Conservation (phyloP, 2,888 invertebrate species). For the Drosophila anomelani region DNA sequence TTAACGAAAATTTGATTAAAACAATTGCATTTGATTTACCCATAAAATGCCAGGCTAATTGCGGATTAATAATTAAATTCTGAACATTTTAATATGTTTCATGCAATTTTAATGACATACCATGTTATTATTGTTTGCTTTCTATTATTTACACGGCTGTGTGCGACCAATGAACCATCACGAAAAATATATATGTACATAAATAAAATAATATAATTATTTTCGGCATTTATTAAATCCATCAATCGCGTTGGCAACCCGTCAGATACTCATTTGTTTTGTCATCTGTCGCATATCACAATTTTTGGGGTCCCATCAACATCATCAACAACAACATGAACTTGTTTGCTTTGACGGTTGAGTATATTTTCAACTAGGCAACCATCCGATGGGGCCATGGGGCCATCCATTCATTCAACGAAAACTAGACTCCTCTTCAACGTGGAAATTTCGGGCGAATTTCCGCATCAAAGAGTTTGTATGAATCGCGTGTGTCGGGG, state of each 20-base stretch:
- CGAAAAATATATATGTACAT: background rate
- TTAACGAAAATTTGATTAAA: slow-evolving; percentile 11
- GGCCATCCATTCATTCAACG: slow-evolving; percentile 8
- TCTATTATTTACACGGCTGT: slow-evolving; percentile 6
- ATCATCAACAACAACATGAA: slow-evolving; percentile 14
- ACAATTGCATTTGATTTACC: slow-evolving; percentile 8
- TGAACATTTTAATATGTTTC: slow-evolving; percentile 22
- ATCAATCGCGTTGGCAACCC: slow-evolving; percentile 25
- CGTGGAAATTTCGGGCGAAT: slow-evolving; percentile 24
- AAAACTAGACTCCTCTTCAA: background rate
- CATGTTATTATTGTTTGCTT: slow-evolving; percentile 4
- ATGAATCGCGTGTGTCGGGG: slow-evolving; percentile 22
- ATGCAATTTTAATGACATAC: slow-evolving; percentile 13
- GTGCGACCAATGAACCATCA: background rate
- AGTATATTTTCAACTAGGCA: slow-evolving; percentile 18
- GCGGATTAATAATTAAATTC: slow-evolving; percentile 27
- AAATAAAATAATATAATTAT: slow-evolving; percentile 7
- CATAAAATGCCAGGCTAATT: slow-evolving; percentile 10
- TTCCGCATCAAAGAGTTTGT: slow-evolving; percentile 37
- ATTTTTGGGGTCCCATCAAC: slow-evolving; percentile 19
- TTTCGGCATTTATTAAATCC: slow-evolving; percentile 17
- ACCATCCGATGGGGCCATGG: background rate
- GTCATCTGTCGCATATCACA: slow-evolving; percentile 22
- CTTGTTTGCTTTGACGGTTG: slow-evolving; percentile 31
- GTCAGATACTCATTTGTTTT: slow-evolving; percentile 18